A percentile compares a stretch with the other conserved stretches of the same genome.
These are phyloP conservation scores for Petrolisthes manimaculis DNA, from an alignment of 2,888 invertebrate species.

Conservation along the genomic window DNA sequence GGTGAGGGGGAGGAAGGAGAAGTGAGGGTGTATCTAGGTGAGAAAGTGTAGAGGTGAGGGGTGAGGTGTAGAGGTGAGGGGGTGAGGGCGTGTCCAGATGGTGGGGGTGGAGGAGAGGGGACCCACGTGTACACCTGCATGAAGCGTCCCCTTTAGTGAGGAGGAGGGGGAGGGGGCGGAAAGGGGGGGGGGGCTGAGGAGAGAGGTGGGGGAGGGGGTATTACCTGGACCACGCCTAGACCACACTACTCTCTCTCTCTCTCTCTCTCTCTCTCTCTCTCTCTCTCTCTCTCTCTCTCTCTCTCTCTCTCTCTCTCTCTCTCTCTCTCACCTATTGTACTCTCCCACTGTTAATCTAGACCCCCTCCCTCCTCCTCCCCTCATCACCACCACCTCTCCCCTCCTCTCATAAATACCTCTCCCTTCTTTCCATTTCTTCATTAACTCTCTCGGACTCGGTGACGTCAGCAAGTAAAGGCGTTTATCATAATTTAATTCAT, in stretches of 20 bases:
- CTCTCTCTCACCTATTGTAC: background rate
- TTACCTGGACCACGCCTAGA: background rate
- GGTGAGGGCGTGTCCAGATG: background rate
- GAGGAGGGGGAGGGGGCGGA: background rate
- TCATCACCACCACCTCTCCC: background rate
- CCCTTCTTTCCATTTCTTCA: background rate
- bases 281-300: slow-evolving; percentile 16
- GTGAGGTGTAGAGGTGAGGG: background rate
- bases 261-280: slow-evolving; percentile 18
- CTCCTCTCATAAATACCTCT: background rate
- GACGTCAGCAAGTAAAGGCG: too few species aligned
- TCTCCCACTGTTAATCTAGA: background rate
- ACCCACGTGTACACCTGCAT: slow-evolving; percentile 19
- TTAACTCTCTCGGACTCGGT: background rate
- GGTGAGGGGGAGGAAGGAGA: background rate
- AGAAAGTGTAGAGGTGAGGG: background rate
- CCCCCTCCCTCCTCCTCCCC: background rate
- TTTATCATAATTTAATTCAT: too few species aligned
- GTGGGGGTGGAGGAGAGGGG: background rate
- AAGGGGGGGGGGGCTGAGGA: background rate
- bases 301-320: background rate
- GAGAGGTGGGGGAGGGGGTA: background rate
- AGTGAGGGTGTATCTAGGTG: background rate
- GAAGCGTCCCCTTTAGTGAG: slow-evolving; percentile 27
- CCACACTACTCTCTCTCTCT: background rate